A percentile compares a stretch with the other conserved stretches of the same genome.
Evolutionary conservation across 2,888 invertebrate genomes (phyloP).

Genomic region (Xanthorhoe designata): DNA sequence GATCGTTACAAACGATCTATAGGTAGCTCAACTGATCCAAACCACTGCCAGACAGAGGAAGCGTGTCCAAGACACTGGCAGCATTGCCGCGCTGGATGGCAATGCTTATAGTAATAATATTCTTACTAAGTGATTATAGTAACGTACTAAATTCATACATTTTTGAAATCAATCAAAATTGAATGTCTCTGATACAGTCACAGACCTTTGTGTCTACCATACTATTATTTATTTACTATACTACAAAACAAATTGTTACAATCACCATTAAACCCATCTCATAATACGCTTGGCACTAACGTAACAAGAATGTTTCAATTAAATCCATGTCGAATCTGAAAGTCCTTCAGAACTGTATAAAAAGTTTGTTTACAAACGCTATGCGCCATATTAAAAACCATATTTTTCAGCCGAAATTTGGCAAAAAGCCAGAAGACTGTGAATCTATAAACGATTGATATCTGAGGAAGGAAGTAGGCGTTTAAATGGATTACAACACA

Average conservation of each 20-base stretch:
- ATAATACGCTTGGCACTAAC: not conserved
- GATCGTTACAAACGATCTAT: too few species aligned
- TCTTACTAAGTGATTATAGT: too few species aligned
- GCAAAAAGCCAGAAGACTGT: slow-evolving; percentile 14
- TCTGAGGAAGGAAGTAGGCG: slow-evolving; percentile 31
- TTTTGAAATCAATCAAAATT: too few species aligned
- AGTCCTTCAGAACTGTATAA: slow-evolving; percentile 5
- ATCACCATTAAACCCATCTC: not conserved
- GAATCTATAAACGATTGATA: slow-evolving; percentile 32
- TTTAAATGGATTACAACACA: slow-evolving; percentile 26
- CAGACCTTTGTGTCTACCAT: too few species aligned
- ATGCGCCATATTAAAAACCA: slow-evolving; percentile 14
- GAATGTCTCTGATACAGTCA: too few species aligned
- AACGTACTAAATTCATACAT: too few species aligned
- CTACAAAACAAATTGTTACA: not conserved
- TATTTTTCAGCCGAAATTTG: slow-evolving; percentile 22
- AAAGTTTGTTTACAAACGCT: slow-evolving; percentile 27
- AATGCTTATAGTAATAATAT: too few species aligned
- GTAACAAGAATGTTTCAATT: not conserved
- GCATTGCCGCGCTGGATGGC: too few species aligned
- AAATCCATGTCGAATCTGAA: not conserved
- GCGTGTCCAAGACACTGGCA: too few species aligned
- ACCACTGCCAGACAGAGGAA: too few species aligned
- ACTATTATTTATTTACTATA: too few species aligned
- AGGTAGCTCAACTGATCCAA: too few species aligned